Percentiles rank a stretch among this genome's conserved stretches.
These are phyloP conservation scores for Pseudochromis fuscus DNA, from an alignment of 2,797 vertebrate species.

Conservation along the genomic window DNA sequence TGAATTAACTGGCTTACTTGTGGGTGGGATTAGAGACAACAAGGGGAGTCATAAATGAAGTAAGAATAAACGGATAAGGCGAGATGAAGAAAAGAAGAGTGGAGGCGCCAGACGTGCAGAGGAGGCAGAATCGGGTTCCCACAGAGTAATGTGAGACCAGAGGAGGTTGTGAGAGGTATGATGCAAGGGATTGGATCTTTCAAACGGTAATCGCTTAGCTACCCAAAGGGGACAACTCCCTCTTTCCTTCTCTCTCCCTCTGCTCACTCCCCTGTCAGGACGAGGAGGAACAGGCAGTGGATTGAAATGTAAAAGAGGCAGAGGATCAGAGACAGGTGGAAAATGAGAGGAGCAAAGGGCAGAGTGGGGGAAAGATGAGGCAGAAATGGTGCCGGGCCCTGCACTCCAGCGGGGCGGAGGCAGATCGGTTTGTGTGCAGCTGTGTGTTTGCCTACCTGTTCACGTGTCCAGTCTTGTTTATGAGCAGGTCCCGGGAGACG, in stretches of 20 bases:
- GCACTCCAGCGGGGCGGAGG: slow-evolving; percentile 6
- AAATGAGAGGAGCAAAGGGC: slow-evolving; percentile 80
- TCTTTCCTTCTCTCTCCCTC: slow-evolving; percentile 45
- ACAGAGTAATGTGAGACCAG: slow-evolving; percentile 70
- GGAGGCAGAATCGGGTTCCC: slow-evolving; percentile 68
- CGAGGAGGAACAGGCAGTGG: slow-evolving; percentile 66
- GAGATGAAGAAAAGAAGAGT: slow-evolving; percentile 50
- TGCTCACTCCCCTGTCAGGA: slow-evolving; percentile 61
- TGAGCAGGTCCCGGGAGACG: slow-evolving; percentile 43
- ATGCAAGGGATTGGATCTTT: slow-evolving; percentile 82
- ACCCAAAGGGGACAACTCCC: slow-evolving; percentile 78
- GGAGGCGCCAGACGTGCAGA: slow-evolving; percentile 58
- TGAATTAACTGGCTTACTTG: slow-evolving; percentile 68
- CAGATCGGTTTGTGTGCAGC: background rate
- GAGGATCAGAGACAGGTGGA: slow-evolving; percentile 80
- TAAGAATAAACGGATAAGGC: slow-evolving; percentile 57
- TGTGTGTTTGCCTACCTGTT: background rate
- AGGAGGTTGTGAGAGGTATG: slow-evolving; percentile 73
- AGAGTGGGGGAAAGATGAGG: slow-evolving; percentile 63
- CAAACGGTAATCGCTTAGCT: slow-evolving; percentile 81
- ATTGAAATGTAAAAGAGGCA: slow-evolving; percentile 82
- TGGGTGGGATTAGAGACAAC: slow-evolving; percentile 69
- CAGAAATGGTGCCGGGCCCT: slow-evolving; percentile 50
- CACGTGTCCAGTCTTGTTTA: slow-evolving; percentile 23
- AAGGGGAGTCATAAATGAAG: slow-evolving; percentile 56